These are phyloP conservation scores for Pseudopleuronectes americanus DNA, from an alignment of 2,797 vertebrate species.

Conservation along the genomic window DNA sequence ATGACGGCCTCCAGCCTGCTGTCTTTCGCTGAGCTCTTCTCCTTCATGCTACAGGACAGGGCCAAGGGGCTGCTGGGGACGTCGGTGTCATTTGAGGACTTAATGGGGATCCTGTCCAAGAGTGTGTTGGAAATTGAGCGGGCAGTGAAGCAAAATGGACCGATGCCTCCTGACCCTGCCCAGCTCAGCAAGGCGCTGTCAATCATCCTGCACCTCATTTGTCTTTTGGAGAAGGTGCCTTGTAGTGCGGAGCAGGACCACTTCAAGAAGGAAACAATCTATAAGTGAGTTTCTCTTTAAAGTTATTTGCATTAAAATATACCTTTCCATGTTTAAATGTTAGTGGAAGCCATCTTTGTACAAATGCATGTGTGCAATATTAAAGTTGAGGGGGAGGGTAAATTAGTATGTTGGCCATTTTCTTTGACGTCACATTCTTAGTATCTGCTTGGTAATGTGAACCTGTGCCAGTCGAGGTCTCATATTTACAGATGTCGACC, in stretches of 20 bases:
- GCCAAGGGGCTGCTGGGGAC: slow-evolving; percentile 97
- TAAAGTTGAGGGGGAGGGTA: background rate
- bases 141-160: slow-evolving; percentile 89
- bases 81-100: slow-evolving; percentile 95
- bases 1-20: slow-evolving; percentile 98
- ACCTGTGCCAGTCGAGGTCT: background rate
- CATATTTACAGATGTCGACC: background rate
- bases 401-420: too few relatives aligned
- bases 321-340: background rate
- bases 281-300: slow-evolving; percentile 72
- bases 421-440: background rate
- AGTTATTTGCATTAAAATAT: background rate
- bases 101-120: slow-evolving; percentile 97
- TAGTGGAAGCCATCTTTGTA: too few relatives aligned
- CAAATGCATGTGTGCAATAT: background rate
- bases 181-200: slow-evolving; percentile 98
- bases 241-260: slow-evolving; percentile 95
- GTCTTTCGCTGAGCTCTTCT: slow-evolving; percentile 98
- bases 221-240: slow-evolving; percentile 96
- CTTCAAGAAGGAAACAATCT: slow-evolving; percentile 98
- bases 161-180: slow-evolving; percentile 89
- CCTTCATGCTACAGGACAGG: slow-evolving; percentile 98
- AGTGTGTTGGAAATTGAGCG: slow-evolving; percentile 97
- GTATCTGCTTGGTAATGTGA: slow-evolving; percentile 4
- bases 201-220: slow-evolving; percentile 98